Base-by-base conservation (phyloP, 2,797 vertebrate genomes). In the Threskiornis aethiopicus region DNA sequence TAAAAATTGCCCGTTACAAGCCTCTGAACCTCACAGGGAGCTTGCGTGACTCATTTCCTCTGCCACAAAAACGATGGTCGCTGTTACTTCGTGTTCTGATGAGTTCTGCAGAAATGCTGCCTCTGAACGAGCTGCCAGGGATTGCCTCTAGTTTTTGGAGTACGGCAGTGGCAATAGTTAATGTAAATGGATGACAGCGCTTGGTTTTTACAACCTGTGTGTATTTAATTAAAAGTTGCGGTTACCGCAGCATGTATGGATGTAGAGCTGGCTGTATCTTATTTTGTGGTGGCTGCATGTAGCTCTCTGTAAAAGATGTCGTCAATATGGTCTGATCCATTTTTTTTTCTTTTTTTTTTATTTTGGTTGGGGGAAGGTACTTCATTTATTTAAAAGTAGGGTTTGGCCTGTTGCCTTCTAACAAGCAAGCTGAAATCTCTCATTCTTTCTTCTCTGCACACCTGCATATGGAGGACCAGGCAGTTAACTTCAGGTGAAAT, bases 31-130 rank as follows among this genome's bases (percentile, higher is more conserved):
- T 94, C 87, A 8, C 4, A 0, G 5, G 6, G 49, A 44, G 28
- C 64, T 84, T 26, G 46, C 39, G 33, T 95, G 94, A 94, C 76
- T 96, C 96, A 93, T 72, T 97, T 97, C 93, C 89, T 94, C 52
- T 77, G 57, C 80, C 47, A 28, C 87, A 65, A 9, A 91, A 91
- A 59, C 0, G 15, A 58, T 11, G 41, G 22, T 17, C 3, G 8
- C 84, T 59, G 35, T 59, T 87, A 35, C 57, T 94, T 59, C 0
- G 5, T 31, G 25, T 65, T 83, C 78, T 89, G 79, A 86, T 78
- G 90, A 82, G 41, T 80, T 89, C 62, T 91, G 67, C 93, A 83
- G 85, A 79, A 95, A 66, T 49, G 20, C 37, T 59, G 73, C 51
- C n/a, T 87, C 77, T 89, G 88, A 83, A 46, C 3, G 2, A 59